A percentile compares a stretch with the other conserved stretches of the same genome.
phyloP scores from a whole-genome alignment of 1,140 invertebrate genomes.

The Lepidurus couesii region DNA sequence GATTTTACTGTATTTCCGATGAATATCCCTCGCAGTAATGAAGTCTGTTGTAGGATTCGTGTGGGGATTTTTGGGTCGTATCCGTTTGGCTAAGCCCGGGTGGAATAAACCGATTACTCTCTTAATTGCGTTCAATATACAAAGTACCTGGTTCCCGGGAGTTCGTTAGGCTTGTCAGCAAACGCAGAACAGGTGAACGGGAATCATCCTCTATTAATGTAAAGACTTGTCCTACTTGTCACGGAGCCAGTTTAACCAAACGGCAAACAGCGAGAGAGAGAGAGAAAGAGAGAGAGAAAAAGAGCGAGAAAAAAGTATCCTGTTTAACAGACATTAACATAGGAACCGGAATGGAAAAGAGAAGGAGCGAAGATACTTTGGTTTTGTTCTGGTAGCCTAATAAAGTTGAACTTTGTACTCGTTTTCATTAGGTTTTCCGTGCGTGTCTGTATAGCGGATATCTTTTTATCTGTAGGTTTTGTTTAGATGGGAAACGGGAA shows the following conservation, averaged over 20 bases:
- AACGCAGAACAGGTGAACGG: background rate
- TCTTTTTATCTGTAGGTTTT: constrained; percentile 16
- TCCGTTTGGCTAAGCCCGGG: no score
- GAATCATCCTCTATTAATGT: background rate
- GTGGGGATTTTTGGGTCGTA: no score
- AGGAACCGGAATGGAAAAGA: background rate
- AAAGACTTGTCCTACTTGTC: background rate
- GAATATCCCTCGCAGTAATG: no score
- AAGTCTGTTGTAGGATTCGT: no score
- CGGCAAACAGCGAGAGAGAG: background rate
- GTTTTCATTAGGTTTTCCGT: constrained; percentile 7
- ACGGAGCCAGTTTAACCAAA: background rate
- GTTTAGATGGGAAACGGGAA: constrained; percentile 15
- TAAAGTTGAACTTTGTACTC: background rate
- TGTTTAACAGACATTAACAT: background rate
- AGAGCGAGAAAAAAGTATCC: constrained; percentile 23
- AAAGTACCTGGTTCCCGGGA: background rate
- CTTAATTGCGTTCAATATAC: background rate
- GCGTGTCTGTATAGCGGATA: constrained; percentile 6
- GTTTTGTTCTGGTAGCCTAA: background rate
- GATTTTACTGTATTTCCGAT: no score
- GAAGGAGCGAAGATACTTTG: background rate
- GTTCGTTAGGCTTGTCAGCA: background rate
- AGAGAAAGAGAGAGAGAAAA: background rate
- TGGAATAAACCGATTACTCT: no score